Percentiles rank a stretch among this genome's conserved stretches.
Evolutionary conservation across 2,888 invertebrate genomes (phyloP).

Genomic region (Callinectes sapidus): DNA sequence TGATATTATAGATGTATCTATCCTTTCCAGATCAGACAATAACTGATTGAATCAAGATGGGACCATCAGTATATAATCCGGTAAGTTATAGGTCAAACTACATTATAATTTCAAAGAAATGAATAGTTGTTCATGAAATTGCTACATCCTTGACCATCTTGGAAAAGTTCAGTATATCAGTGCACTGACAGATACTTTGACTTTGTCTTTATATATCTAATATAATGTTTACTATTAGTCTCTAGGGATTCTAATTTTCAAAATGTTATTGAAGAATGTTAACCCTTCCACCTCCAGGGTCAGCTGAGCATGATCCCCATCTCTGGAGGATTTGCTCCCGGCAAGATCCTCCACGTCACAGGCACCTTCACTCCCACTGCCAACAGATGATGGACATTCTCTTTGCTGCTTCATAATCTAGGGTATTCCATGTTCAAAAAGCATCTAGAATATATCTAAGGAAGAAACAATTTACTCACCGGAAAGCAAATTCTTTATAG

Average conservation of each 20-base stretch:
- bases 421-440: too few species aligned
- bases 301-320: slow-evolving; percentile 53
- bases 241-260: neutral
- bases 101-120: neutral
- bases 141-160: neutral
- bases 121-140: neutral
- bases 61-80: slow-evolving; percentile 47
- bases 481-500: too few species aligned
- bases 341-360: slow-evolving; percentile 63
- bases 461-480: too few species aligned
- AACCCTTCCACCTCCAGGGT: slow-evolving; percentile 40
- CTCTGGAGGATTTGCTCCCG: slow-evolving; percentile 64
- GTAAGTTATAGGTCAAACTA: slow-evolving; percentile 18
- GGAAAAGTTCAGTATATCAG: neutral
- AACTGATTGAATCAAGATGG: neutral
- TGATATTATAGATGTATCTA: neutral
- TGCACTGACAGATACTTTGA: neutral
- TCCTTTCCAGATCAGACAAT: neutral
- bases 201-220: neutral
- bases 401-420: too few species aligned
- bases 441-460: too few species aligned
- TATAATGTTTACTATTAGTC: neutral
- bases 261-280: neutral
- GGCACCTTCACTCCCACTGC: slow-evolving; percentile 66
- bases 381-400: slow-evolving; percentile 56